These are phyloP conservation scores for Lindbergichthys nudifrons DNA, from an alignment of 2,797 vertebrate genomes.

Conservation along the genomic window DNA sequence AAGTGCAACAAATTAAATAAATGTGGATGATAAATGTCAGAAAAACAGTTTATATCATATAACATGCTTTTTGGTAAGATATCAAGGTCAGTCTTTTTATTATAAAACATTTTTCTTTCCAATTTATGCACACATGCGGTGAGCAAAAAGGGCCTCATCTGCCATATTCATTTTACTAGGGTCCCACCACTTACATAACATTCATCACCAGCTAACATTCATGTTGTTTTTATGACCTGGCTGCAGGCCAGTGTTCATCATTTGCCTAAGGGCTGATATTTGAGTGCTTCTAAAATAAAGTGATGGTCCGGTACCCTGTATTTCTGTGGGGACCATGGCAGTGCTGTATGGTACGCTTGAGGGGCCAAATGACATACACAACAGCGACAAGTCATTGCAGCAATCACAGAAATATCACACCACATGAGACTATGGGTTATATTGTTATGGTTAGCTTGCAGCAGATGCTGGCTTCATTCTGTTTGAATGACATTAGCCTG, in stretches of 20 bases:
- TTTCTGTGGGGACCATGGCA: constrained; percentile 51
- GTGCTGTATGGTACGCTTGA: constrained; percentile 37
- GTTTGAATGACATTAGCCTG: constrained; percentile 41
- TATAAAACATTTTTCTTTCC: constrained; percentile 10
- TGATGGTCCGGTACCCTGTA: constrained; percentile 21
- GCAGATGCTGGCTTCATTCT: constrained; percentile 35
- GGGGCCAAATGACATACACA: constrained; percentile 42
- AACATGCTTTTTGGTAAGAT: constrained; percentile 13
- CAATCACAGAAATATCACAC: constrained; percentile 62
- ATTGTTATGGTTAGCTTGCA: constrained; percentile 43
- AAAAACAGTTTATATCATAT: constrained; percentile 6
- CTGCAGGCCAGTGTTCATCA: constrained; percentile 38
- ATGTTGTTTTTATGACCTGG: constrained; percentile 49
- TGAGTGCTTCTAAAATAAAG: constrained; percentile 53
- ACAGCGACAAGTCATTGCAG: constrained; percentile 60
- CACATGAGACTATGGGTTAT: constrained; percentile 38
- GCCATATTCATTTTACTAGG: constrained; percentile 25
- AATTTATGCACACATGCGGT: not conserved
- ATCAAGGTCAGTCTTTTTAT: constrained; percentile 4
- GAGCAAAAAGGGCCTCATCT: not conserved
- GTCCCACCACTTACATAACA: constrained; percentile 4
- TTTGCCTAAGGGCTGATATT: constrained; percentile 33
- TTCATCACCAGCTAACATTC: constrained; percentile 14
- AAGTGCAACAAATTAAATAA: constrained; percentile 16
- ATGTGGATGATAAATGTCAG: constrained; percentile 32